phyloP scores from a whole-genome alignment of 2,113 vertebrate genomes.

The Xiphophorus maculatus region DNA sequence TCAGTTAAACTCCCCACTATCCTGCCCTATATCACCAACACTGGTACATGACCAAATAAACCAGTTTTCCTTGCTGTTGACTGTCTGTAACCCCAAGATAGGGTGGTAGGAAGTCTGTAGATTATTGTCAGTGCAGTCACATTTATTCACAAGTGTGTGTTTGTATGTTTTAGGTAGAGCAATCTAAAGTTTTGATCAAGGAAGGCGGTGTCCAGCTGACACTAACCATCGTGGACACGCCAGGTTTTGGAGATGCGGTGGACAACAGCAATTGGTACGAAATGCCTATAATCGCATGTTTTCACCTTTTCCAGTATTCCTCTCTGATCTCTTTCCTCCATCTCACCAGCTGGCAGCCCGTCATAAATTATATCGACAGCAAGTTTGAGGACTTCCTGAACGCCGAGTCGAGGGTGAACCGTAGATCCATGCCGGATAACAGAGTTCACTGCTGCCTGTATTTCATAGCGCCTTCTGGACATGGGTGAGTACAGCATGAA shows the following conservation, averaged over 20 bases:
- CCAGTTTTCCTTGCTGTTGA: too few relatives aligned
- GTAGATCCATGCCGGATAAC: constrained; percentile 80
- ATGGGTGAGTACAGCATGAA: constrained; percentile 71
- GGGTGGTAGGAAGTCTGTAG: too few relatives aligned
- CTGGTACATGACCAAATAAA: too few relatives aligned
- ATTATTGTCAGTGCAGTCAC: background rate
- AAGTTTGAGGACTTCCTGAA: constrained; percentile 84
- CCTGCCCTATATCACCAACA: too few relatives aligned
- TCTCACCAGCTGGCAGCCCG: constrained; percentile 78
- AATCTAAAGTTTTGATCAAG: constrained; percentile 83
- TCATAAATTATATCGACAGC: constrained; percentile 81
- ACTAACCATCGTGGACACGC: constrained; percentile 84
- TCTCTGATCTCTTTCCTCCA: background rate
- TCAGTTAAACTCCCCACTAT: too few relatives aligned
- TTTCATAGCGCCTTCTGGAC: constrained; percentile 80
- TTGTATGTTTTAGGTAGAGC: constrained; percentile 77
- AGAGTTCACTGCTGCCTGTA: constrained; percentile 83
- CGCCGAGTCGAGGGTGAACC: constrained; percentile 79
- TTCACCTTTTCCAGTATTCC: background rate
- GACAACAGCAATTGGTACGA: constrained; percentile 86
- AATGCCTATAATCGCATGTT: too few relatives aligned
- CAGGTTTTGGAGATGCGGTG: constrained; percentile 83
- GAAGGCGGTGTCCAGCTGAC: constrained; percentile 85
- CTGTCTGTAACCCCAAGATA: too few relatives aligned
- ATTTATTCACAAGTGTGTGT: background rate